Percentiles rank a stretch among this genome's conserved stretches.
Conservation (phyloP, 2,797 vertebrate genomes). For the Malurus splendens region DNA sequence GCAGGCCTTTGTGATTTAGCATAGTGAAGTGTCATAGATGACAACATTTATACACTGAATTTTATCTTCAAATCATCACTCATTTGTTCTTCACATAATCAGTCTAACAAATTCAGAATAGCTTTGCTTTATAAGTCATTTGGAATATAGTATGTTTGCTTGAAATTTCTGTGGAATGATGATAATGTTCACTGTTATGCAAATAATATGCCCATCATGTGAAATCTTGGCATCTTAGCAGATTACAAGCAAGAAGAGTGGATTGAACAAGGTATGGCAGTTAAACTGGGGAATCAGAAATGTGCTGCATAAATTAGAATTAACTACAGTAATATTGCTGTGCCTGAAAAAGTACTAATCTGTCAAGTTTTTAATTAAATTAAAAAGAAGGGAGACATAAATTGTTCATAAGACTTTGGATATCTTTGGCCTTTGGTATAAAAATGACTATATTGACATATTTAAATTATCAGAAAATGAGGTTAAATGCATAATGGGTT, state of each 20-base stretch:
- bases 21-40: slow-evolving; percentile 8
- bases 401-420: background rate
- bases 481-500: background rate
- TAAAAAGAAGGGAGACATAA: background rate
- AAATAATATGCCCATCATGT: background rate
- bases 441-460: background rate
- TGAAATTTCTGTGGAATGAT: slow-evolving; percentile 21
- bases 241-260: background rate
- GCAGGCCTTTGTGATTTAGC: slow-evolving; percentile 37
- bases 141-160: slow-evolving; percentile 21
- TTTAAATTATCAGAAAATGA: background rate
- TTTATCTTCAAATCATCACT: slow-evolving; percentile 54
- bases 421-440: background rate
- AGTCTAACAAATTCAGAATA: slow-evolving; percentile 26
- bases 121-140: slow-evolving; percentile 13
- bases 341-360: background rate
- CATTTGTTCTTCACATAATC: slow-evolving; percentile 32
- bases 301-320: slow-evolving; percentile 20
- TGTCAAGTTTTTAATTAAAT: background rate
- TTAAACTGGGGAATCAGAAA: slow-evolving; percentile 13
- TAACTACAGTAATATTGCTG: background rate
- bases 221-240: background rate
- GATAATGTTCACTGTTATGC: slow-evolving; percentile 8
- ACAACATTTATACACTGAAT: slow-evolving; percentile 21
- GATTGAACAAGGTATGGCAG: background rate